Evolutionary conservation across 2,797 vertebrate species (phyloP), one percentile per base, ranked within the genome.

Genomic region (Ctenopoma kingsleyae): DNA sequence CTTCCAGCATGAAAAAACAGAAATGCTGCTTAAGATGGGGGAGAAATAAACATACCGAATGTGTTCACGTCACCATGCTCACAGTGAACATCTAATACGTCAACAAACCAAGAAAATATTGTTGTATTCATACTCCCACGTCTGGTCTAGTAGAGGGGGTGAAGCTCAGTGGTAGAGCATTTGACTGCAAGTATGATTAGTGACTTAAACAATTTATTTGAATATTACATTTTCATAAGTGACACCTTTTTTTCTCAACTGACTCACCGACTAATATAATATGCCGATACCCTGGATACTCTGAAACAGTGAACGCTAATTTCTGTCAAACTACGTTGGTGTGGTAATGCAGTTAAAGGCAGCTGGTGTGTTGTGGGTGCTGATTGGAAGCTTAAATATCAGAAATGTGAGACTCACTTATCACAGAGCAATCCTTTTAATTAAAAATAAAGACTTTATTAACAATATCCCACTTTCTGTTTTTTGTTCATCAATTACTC

Each of bases 141-240:
- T 1, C 1, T 0, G 0, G 0, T 35, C 35, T 35, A 35, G 35
- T 35, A 10, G 8, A 11, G 8, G 69, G 19, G 62, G 36, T 47
- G 12, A 48, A 67, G 35, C 52, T 71, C 55, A 52, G 71, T 88
- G 87, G 87, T 84, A 87, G 84, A 89, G 87, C 85, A 84, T 87
- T 88, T 88, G 85, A 87, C 75, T 86, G 25, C 25, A 27, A 27
- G 25, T 5, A 3, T 27, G 25, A 27, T 27, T 5, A 3, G 25
- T 27, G 25, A 27, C 27, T 30, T 30, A 30, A 30, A 30, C 27
- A 30, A 30, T 30, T 30, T 5, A 30, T 30, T 30, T 30, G 27
- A 30, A 4, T 30, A 25, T 25, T 25, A 25, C 4, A 25, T 25
- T 25, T 25, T 25, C 23, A 25, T 25, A 25, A 25, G 23, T 25